Percentiles rank a stretch among this genome's conserved stretches.
Conservation (phyloP, 2,113 vertebrate genomes). For the Tyrannus savana region DNA sequence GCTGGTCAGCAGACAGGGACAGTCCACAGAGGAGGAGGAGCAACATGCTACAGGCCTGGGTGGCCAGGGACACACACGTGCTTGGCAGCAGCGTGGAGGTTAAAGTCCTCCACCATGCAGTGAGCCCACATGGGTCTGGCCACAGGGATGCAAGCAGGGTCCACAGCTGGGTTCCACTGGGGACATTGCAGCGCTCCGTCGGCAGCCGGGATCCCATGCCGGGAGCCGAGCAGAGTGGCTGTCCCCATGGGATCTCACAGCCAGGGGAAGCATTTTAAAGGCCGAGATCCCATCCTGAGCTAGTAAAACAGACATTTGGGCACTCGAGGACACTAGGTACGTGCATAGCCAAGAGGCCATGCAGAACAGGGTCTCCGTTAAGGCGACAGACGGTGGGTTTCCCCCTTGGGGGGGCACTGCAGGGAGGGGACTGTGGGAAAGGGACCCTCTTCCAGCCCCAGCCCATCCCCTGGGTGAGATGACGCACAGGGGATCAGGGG, state of each 20-base stretch:
- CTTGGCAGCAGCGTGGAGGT: neutral
- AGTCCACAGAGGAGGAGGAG: neutral
- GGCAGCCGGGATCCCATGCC: neutral
- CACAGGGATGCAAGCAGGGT: neutral
- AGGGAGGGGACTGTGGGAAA: neutral
- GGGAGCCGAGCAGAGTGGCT: neutral
- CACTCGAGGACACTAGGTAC: neutral
- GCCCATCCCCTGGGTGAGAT: neutral
- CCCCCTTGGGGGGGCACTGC: neutral
- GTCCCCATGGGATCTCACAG: neutral
- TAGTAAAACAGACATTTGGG: neutral
- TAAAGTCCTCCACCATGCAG: conserved; percentile 3
- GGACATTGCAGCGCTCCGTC: neutral
- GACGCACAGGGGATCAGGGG: neutral
- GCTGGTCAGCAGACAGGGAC: neutral
- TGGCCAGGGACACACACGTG: neutral
- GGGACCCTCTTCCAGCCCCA: neutral
- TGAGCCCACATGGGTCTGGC: neutral
- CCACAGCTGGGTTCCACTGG: fast-evolving
- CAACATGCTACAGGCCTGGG: conserved; percentile 10
- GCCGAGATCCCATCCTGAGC: neutral
- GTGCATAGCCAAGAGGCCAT: conserved; percentile 36
- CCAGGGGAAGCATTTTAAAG: neutral
- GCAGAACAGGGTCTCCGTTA: conserved; percentile 25
- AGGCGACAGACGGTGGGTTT: conserved; percentile 48